A percentile compares a stretch with the other conserved stretches of the same genome.
Conservation (phyloP, 1,140 invertebrate genomes). For the Orius insidiosus region DNA sequence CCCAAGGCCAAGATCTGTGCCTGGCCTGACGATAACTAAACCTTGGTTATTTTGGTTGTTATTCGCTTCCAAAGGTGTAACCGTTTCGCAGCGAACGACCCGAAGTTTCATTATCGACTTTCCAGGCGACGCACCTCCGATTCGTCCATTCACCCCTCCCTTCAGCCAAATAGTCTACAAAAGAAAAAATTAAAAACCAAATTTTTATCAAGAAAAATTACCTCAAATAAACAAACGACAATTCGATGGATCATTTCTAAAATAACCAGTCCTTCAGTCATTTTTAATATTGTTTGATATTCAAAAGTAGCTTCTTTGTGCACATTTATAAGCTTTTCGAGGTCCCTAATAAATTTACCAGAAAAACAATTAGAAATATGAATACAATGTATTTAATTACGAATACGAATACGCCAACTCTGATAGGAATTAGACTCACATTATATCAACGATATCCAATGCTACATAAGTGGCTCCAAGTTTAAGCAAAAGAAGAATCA, state of each 20-base stretch:
- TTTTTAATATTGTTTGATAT: constrained; percentile 51
- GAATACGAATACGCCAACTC: no score
- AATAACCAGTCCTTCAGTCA: constrained; percentile 57
- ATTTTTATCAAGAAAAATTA: constrained; percentile 25
- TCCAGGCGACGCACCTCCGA: constrained; percentile 74
- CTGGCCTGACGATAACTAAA: constrained; percentile 35
- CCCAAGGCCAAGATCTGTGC: constrained; percentile 39
- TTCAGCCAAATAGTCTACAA: constrained; percentile 46
- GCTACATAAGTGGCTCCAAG: constrained; percentile 57
- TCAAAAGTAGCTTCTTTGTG: constrained; percentile 37
- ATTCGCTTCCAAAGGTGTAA: constrained; percentile 31
- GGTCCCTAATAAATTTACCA: no score
- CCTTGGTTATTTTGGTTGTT: constrained; percentile 2
- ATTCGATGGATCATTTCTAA: constrained; percentile 58
- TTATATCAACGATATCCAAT: constrained; percentile 57
- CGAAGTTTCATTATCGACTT: constrained; percentile 66
- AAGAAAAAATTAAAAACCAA: not conserved
- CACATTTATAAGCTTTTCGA: constrained; percentile 18
- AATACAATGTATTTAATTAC: no score
- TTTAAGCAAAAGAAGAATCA: constrained; percentile 68
- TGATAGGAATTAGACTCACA: no score
- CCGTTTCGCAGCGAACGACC: constrained; percentile 56
- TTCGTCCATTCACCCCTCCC: constrained; percentile 34
- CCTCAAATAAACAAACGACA: constrained; percentile 65
- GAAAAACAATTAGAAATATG: no score